Base-by-base conservation (phyloP, 2,888 invertebrate genomes). In the Eristalinus aeneus region DNA sequence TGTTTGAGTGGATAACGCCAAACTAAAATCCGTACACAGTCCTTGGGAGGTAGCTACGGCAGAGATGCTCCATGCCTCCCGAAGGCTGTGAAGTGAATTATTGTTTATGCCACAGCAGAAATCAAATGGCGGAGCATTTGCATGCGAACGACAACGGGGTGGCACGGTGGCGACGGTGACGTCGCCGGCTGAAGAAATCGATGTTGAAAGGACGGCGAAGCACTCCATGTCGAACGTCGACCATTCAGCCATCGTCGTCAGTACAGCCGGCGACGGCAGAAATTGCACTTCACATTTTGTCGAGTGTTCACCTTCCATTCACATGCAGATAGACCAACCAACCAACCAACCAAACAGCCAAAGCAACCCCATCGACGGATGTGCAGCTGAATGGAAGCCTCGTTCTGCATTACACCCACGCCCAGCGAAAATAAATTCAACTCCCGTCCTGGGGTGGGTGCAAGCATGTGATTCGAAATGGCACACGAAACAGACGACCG, bases 31-130 rank as follows among this genome's bases (percentile, higher is more conserved):
- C 6, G 23, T 3, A 56, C 56, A 23, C 56, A 56, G 46, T 46
- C 46, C 16, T 46, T 46, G 16, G 16, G 16, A n/a, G 16, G 6
- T 8, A 16, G 39, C n/a, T 12, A 12, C 39, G 39, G 39, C n/a
- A n/a, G 36, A 36, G 36, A 22, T 20, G 61, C 5, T 58, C 12
- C 22, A 68, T 32, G 53, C 61, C 67, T 58, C 32, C 20, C 23
- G 65, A 60, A 72, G 12, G 54, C 56, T 22, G 23, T 34, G 36
- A 65, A 58, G 60, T 80, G 56, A 75, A 64, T 75, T 69, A 81
- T 81, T 81, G 81, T 69, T 76, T 76, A 71, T 81, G 75, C 81
- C 64, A 81, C 81, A 76, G 53, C 75, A 81, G 75, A 75, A 71
- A 76, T 81, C 71, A 76, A 76, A 79, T 73, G 79, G 65, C 23